phyloP scores from a whole-genome alignment of 2,888 invertebrate genomes.

The Rotaria sp. region DNA sequence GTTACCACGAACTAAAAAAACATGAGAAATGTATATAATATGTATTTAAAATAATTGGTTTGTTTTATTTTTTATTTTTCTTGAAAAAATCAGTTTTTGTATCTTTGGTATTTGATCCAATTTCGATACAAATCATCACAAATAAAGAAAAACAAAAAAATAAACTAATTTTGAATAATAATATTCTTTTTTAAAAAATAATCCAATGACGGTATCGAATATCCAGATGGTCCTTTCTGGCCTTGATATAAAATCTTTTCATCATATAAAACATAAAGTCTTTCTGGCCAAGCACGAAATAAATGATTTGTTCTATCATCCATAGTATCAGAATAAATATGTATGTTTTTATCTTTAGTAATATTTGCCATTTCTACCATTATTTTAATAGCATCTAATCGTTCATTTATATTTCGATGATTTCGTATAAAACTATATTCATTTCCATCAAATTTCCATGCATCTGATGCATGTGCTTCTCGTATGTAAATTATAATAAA shows the following conservation, averaged over 20 bases:
- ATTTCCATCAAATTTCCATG: slow-evolving; percentile 45
- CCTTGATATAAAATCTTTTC: slow-evolving; percentile 46
- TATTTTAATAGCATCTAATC: slow-evolving; percentile 45
- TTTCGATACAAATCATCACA: neutral
- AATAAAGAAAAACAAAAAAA: neutral
- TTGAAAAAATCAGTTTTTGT: neutral
- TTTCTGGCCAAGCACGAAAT: slow-evolving; percentile 47
- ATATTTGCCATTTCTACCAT: slow-evolving; percentile 36
- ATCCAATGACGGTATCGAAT: slow-evolving; percentile 34
- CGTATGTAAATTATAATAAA: slow-evolving; percentile 48
- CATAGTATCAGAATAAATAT: slow-evolving; percentile 45
- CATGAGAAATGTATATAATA: no score
- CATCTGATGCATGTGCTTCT: slow-evolving; percentile 49
- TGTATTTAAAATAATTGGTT: no score
- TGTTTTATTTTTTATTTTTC: neutral
- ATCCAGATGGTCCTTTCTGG: slow-evolving; percentile 45
- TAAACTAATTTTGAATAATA: neutral
- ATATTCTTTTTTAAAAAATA: neutral
- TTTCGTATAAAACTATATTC: slow-evolving; percentile 32
- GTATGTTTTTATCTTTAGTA: slow-evolving; percentile 44
- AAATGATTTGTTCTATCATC: slow-evolving; percentile 44
- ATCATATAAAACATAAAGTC: slow-evolving; percentile 46
- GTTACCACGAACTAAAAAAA: no score
- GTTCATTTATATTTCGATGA: slow-evolving; percentile 45
- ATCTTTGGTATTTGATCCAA: neutral